phyloP scores from a whole-genome alignment of 2,113 vertebrate genomes.

The Desmodus rotundus region DNA sequence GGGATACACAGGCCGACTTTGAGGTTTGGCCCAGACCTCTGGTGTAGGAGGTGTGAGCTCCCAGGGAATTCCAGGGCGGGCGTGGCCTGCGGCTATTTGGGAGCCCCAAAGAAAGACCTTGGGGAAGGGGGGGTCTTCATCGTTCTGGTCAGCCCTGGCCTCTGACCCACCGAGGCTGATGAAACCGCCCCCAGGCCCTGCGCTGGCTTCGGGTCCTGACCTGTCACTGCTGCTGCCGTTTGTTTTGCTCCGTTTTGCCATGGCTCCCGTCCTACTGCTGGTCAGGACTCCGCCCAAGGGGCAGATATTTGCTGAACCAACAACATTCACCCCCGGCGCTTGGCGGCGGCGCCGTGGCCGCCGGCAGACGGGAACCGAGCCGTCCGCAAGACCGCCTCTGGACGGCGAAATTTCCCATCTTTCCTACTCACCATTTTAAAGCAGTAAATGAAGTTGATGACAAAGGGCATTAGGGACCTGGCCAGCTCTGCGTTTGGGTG shows the following conservation, averaged over 20 bases:
- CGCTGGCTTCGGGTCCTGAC: background rate
- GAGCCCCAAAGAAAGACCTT: background rate
- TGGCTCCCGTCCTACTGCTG: background rate
- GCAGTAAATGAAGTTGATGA: background rate
- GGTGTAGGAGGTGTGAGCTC: background rate
- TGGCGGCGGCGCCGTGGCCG: rapidly evolving
- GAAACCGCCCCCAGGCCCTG: background rate
- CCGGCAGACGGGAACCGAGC: background rate
- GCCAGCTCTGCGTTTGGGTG: background rate
- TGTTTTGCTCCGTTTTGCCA: too few relatives aligned
- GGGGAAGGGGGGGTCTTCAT: background rate
- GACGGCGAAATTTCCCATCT: background rate
- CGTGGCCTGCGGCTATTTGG: background rate
- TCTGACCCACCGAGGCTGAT: background rate
- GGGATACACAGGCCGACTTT: background rate
- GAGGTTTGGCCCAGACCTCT: background rate
- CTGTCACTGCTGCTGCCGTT: background rate
- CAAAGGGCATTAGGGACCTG: background rate
- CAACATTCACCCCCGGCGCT: background rate
- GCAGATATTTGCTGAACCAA: background rate
- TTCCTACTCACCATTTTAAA: background rate
- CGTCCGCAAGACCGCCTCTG: rapidly evolving
- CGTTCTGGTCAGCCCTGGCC: background rate
- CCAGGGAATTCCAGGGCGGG: background rate
- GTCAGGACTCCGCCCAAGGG: background rate